phyloP scores from a whole-genome alignment of 2,888 invertebrate genomes.

The Parasteatoda lunata region DNA sequence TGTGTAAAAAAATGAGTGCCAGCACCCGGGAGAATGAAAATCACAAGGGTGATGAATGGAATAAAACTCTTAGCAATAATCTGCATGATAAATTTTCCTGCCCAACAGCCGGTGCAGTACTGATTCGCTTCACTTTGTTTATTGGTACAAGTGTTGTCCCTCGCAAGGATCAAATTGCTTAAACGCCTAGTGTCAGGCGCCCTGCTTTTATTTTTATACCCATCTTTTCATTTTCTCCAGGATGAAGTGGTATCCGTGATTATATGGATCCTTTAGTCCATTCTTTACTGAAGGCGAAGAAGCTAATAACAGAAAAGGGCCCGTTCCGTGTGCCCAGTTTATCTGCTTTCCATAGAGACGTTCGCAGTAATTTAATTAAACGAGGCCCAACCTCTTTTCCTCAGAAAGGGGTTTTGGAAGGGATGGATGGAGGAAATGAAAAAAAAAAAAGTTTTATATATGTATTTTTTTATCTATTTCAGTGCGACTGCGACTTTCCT shows the following conservation, averaged over 20 bases:
- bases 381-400: conserved; percentile 53
- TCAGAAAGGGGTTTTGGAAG: conserved; percentile 22
- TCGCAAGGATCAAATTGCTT: conserved; percentile 49
- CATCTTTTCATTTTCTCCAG: conserved; percentile 43
- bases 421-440: conserved; percentile 21
- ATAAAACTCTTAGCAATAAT: conserved; percentile 42
- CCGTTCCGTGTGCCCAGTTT: conserved; percentile 43
- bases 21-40: neutral
- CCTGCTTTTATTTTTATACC: conserved; percentile 60
- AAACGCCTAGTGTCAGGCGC: conserved; percentile 52
- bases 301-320: neutral
- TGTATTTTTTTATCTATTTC: conserved; percentile 53
- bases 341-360: conserved; percentile 64
- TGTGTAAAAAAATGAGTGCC: neutral
- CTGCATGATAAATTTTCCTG: conserved; percentile 65
- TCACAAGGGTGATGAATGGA: neutral
- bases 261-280: conserved; percentile 56
- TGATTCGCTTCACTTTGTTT: conserved; percentile 61
- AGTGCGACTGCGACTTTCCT: neutral
- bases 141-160: conserved; percentile 66
- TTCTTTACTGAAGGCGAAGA: neutral
- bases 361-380: conserved; percentile 66
- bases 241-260: conserved; percentile 59
- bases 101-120: conserved; percentile 46
- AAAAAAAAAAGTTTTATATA: conserved; percentile 61